Conservation (phyloP, 2,113 vertebrate genomes). For the Gallinago jamesoni region DNA sequence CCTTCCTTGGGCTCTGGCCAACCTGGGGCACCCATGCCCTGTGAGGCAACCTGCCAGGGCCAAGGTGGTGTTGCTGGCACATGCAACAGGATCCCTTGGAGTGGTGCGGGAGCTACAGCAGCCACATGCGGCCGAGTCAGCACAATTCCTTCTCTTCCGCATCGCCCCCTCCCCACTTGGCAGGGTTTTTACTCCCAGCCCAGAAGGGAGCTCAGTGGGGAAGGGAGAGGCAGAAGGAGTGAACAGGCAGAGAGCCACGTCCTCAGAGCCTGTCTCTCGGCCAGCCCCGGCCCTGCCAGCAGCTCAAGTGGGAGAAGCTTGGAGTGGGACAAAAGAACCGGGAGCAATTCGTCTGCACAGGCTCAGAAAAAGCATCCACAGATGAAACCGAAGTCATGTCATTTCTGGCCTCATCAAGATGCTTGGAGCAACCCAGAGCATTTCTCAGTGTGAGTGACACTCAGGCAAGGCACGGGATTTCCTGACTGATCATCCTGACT, state of each 20-base stretch:
- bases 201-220: slow-evolving; percentile 10
- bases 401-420: slow-evolving; percentile 5
- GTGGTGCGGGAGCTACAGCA: background rate
- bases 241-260: slow-evolving; percentile 7
- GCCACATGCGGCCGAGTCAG: background rate
- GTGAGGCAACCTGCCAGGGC: background rate
- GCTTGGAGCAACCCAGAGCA: background rate
- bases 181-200: background rate
- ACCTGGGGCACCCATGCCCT: background rate
- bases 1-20: background rate
- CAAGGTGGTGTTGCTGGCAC: background rate
- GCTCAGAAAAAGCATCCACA: background rate
- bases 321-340: background rate
- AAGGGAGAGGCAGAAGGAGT: slow-evolving; percentile 15
- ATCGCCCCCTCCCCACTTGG: background rate
- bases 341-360: background rate
- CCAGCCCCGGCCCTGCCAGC: slow-evolving; percentile 2
- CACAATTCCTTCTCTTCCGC: slow-evolving; percentile 3
- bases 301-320: background rate
- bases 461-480: background rate
- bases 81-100: background rate
- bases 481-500: background rate
- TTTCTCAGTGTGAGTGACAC: background rate
- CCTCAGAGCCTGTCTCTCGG: background rate
- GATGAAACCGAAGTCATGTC: background rate